phyloP scores from a whole-genome alignment of 2,113 vertebrate genomes.

The Verasper variegatus region DNA sequence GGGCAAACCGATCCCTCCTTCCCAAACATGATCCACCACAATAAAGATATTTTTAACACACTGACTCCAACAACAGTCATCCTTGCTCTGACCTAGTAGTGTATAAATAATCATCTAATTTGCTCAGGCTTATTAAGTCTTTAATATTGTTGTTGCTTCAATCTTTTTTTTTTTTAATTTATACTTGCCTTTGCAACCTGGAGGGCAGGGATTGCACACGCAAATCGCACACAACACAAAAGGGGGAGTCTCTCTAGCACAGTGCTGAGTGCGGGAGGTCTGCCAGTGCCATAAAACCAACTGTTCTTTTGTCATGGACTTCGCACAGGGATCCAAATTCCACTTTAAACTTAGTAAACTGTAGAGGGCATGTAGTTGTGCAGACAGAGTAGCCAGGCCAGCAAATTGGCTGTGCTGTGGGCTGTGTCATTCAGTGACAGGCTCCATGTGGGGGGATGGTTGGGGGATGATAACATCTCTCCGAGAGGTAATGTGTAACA shows the following conservation, averaged over 20 bases:
- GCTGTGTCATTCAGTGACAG: slow-evolving; percentile 72
- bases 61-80: slow-evolving; percentile 72
- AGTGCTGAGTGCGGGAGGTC: slow-evolving; percentile 64
- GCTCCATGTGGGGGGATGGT: slow-evolving; percentile 67
- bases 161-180: slow-evolving; percentile 15
- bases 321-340: slow-evolving; percentile 60
- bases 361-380: slow-evolving; percentile 38
- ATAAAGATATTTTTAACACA: slow-evolving; percentile 85
- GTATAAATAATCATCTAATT: slow-evolving; percentile 49
- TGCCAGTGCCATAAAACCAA: slow-evolving; percentile 69
- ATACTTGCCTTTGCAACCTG: slow-evolving; percentile 39
- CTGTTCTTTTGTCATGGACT: slow-evolving; percentile 75
- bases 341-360: slow-evolving; percentile 63
- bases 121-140: slow-evolving; percentile 13
- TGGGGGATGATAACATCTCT: slow-evolving; percentile 67
- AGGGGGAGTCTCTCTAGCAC: slow-evolving; percentile 47
- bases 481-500: slow-evolving; percentile 76
- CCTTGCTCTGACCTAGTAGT: slow-evolving; percentile 51
- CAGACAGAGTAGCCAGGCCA: slow-evolving; percentile 36
- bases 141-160: slow-evolving; percentile 20
- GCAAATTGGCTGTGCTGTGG: slow-evolving; percentile 58
- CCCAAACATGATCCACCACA: slow-evolving; percentile 83
- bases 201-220: slow-evolving; percentile 47
- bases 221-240: slow-evolving; percentile 27
- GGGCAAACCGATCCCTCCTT: slow-evolving; percentile 82